Percentiles rank a stretch among this genome's conserved stretches.
Conservation (phyloP, 2,888 invertebrate species). For the Pristionchus exspectatus region DNA sequence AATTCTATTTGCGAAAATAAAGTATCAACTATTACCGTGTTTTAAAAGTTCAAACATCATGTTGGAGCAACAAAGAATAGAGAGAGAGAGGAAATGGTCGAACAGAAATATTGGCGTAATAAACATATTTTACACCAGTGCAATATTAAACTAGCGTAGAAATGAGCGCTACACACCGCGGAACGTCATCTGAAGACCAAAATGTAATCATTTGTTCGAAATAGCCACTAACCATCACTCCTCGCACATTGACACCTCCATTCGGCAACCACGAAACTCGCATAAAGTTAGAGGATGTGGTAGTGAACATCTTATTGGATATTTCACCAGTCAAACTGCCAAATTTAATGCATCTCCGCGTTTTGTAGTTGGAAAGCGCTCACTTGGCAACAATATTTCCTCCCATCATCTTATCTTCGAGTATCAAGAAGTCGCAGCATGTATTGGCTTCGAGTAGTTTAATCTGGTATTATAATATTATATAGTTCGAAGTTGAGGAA, state of each 20-base stretch:
- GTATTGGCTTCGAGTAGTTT: background rate
- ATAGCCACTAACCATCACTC: background rate
- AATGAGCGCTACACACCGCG: background rate
- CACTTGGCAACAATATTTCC: background rate
- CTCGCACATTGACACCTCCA: constrained; percentile 11
- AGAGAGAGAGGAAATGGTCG: background rate
- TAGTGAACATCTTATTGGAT: background rate
- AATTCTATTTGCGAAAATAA: too few relatives aligned
- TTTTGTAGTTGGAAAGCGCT: background rate
- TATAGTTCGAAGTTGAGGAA: background rate
- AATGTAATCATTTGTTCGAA: background rate
- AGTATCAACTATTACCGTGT: too few relatives aligned
- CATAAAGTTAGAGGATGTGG: background rate
- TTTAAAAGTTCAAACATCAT: too few relatives aligned
- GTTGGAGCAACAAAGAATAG: background rate
- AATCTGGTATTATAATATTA: background rate
- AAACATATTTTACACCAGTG: background rate
- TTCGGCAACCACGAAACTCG: background rate
- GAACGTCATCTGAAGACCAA: background rate
- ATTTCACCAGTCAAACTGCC: constrained; percentile 14
- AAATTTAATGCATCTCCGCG: background rate
- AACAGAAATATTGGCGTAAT: too few relatives aligned
- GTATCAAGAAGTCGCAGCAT: background rate
- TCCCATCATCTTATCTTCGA: background rate
- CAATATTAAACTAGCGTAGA: background rate